Base-by-base conservation (phyloP, 2,797 vertebrate species). In the Pangasius mekongensis region DNA sequence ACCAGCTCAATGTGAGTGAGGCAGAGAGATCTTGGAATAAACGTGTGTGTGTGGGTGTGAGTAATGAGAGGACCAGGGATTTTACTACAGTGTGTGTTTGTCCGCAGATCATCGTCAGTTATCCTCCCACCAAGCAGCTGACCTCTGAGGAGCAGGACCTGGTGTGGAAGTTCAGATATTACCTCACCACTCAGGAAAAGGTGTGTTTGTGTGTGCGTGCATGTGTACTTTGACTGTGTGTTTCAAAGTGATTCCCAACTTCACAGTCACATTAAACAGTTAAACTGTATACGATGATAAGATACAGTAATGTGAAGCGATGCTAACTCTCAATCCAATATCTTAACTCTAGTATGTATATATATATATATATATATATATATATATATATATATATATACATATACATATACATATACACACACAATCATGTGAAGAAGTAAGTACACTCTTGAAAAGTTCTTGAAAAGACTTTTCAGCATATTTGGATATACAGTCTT, bases 91-190 rank as follows among this genome's bases (percentile, higher is more conserved):
- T 83, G 36, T 86, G 43, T 89, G 0, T 89, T 20, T 86, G 5
- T 64, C 83, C 85, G 71, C 93, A 99, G 99, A 98, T 99, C 93
- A 99, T 99, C 56, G 97, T 99, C 94, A 98, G 98, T 92, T 99
- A 99, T 90, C 99, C 99, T 81, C 98, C 99, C 0, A 99, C 99
- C 92, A 99, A 99, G 90, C 98, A 96, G 92, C 96, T 99, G 92
- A 99, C 96, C 0, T 99, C 99, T 0, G 99, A 99, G 93, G 99
- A 98, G 58, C 98, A 99, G 93, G 99, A 99, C 94, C 96, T 99
- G 91, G 98, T 99, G 92, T 99, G 99, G 99, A 99, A 99, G 94
- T 99, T 99, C 95, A 96, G 98, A 94, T 97, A 98, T 84, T 99
- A 99, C 93, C 98, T 99, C 91, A 99, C 99, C 89, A 98, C 97